Conservation (phyloP, 1,140 invertebrate species). For the Harpegnathos saltator region DNA sequence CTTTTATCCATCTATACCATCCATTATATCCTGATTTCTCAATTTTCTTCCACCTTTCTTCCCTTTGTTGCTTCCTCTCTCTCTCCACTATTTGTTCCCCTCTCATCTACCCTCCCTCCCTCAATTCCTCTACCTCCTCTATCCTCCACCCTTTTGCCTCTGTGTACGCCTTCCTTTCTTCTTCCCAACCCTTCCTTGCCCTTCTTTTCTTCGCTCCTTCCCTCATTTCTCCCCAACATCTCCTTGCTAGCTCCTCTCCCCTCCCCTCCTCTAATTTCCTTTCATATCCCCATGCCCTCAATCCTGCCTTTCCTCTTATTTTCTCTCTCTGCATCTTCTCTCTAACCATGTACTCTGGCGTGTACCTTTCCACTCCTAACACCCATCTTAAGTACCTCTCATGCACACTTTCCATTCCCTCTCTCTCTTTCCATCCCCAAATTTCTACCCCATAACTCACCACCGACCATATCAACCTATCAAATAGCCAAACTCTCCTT, state of each 20-base stretch:
- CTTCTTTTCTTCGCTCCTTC: neutral
- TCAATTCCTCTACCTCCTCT: no score
- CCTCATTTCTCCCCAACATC: no score
- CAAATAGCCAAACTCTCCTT: neutral
- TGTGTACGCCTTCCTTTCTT: no score
- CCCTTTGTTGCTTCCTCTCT: no score
- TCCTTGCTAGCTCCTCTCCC: no score
- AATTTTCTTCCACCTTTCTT: no score
- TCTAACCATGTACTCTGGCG: neutral
- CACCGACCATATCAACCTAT: neutral
- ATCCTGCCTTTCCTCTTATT: neutral
- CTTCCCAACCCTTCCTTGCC: neutral
- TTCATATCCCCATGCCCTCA: neutral
- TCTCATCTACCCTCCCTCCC: no score
- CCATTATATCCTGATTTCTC: no score
- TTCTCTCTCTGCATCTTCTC: neutral
- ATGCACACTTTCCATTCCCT: neutral
- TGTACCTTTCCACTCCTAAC: neutral
- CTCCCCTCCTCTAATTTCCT: neutral
- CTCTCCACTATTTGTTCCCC: no score
- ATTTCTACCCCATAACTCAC: neutral
- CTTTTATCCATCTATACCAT: no score
- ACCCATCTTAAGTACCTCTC: neutral
- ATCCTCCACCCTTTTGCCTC: no score
- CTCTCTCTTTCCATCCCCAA: neutral